Base-by-base conservation (phyloP, 2,113 vertebrate genomes). In the Ammodytes marinus region DNA sequence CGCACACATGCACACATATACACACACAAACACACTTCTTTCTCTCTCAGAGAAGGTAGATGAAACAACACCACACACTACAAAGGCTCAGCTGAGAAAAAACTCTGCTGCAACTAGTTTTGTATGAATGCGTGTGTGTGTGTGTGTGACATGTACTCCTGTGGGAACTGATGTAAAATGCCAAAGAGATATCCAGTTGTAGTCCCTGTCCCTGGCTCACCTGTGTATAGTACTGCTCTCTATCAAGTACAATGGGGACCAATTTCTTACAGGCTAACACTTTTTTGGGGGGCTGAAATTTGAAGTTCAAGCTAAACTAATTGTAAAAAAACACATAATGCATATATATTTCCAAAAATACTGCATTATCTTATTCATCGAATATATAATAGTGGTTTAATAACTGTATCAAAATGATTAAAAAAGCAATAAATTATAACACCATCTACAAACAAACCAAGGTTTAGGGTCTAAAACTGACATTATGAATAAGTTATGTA, bases 131-230 rank as follows among this genome's bases (percentile, higher is more conserved):
- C 75, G 72, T 77, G 82, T 27, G 80, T 63, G 61, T 78, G 68
- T 54, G 58, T 61, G 58, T 86, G 84, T 70, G 87, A 90, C 73
- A 90, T 84, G 76, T 78, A 90, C 91, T 85, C 89, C 84, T 85
- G 84, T 86, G 90, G 82, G 79, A 90, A 91, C 71, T 89, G 58
- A 58, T 80, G 66, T 57, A 63, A 79, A 82, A 61, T 43, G 17
- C 60, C 27, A 61, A n/a, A 68, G 40, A 55, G 27, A 65, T 37
- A 80, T 86, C 43, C 69, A 78, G 61, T 47, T 0, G 54, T 19
- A 47, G 45, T 69, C 39, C 63, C 27, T 74, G 37, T 39, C n/a
- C 54, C 45, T 55, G 37, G 14, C 39, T 66, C 57, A 73, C 5
- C 8, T 61, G 12, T n/a, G 45, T 8, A 42, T 0, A 43, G n/a